Evolutionary conservation across 2,888 invertebrate species (phyloP), one percentile per base, ranked within the genome.

Genomic region (Aspidiotus rigidus): DNA sequence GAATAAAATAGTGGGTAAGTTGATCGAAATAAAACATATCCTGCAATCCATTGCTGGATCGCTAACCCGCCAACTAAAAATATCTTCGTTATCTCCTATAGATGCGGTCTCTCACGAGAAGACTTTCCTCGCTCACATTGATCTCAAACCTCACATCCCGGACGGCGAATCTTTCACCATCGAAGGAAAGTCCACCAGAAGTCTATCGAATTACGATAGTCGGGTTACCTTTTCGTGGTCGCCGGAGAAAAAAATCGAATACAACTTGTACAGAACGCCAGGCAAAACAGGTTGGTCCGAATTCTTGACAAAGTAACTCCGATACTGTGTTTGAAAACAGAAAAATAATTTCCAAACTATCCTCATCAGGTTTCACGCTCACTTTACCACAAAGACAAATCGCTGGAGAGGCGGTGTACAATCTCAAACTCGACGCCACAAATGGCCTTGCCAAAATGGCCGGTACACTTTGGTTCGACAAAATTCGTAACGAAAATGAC

Each of bases 211-310:
- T 44, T 69, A 62, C 44, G 62, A 69, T 57, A 54, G 63, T 44
- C 53, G 44, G 6, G 40, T 63, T 42, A 7, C 39, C 6, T 17
- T 69, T 11, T 57, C 62, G 63, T 69, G 69, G 69, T 62, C 69
- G 8, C 69, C 69, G 10, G 69, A 62, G 17, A 69, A 69, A 39
- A 62, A 55, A 28, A 63, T 69, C 17, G 62, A 62, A 56, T 69
- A 69, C n/a, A 57, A 15, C 7, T 39, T 62, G 55, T 63, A 62
- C 41, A 55, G 56, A 16, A 62, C 17, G 11, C n/a, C 41, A n/a
- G 63, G 62, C 28, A 69, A 69, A 69, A 8, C 62, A 40, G 69
- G 69, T 69, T 44, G 5, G 53, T 13, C 28, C 28, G 5, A 15
- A 17, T 57, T 57, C 15, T n/a, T 57, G 11, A 49, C 49, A 49